Base-by-base conservation (phyloP, 2,113 vertebrate genomes). In the Tachysurus fulvidraco region DNA sequence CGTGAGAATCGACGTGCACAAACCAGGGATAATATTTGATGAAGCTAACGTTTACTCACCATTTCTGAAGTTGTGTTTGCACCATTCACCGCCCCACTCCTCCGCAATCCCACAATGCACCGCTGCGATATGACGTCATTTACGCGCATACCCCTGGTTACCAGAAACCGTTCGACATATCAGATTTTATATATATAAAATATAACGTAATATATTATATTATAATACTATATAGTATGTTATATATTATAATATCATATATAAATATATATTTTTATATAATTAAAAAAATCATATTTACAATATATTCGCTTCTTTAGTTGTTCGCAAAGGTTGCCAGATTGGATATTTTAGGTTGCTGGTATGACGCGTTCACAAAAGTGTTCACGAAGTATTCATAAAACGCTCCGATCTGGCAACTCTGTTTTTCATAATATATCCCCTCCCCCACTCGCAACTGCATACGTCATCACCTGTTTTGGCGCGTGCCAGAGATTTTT, bases 81-180 rank as follows among this genome's bases (percentile, higher is more conserved):
- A 92, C 93, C 93, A 92, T 91, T 92, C 92, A 83, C 84, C 84
- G 85, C 92, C 89, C 65, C 85, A 90, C 91, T 81, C 71, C 92
- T 90, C 69, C 90, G 79, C n/a, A 91, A 87, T 83, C 93, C 92
- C 93, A 92, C 89, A 94, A 91, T 93, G 93, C 94, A 92, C 91
- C 71, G 89, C 89, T 17, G 46, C 36, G 3, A 12, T 16, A 2
- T 62, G 55, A 86, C 85, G 82, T 89, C 54, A 85, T 82, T 25
- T 67, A 67, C 84, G 55, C 54, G 54, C 55, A 62, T 16, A 0
- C 0, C 59, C 41, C 21, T 50, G 44, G 36, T 50, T 82, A n/a
- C 80, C 30, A 23, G 23, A 46, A 44, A 7, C 30, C 9, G 11
- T 1, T 79, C 36, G 36, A 36, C 36, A 36, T 36, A 36, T 36